Percentiles rank a stretch among this genome's conserved stretches.
Evolutionary conservation across 2,888 invertebrate genomes (phyloP).

Genomic region (Apodemia duryi): DNA sequence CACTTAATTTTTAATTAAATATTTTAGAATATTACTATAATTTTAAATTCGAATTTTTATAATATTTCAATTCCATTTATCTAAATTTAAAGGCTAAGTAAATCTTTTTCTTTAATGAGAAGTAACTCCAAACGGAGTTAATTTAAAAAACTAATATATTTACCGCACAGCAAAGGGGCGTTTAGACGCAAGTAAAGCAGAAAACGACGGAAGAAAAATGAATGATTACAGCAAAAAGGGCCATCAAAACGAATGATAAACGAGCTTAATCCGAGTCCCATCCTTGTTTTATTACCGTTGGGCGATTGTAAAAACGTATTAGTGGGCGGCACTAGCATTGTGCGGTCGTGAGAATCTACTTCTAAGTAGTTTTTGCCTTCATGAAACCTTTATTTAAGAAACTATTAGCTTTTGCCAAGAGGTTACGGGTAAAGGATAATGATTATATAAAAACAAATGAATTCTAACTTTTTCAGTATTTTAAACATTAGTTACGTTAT

Average conservation of each 20-base stretch:
- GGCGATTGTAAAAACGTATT: conserved; percentile 78
- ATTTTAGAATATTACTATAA: too few relatives aligned
- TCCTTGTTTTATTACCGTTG: conserved; percentile 75
- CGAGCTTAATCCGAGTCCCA: conserved; percentile 74
- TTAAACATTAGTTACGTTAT: too few relatives aligned
- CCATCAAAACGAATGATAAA: conserved; percentile 79
- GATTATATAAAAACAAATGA: conserved; percentile 1
- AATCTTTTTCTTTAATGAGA: conserved; percentile 20
- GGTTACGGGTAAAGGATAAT: neutral
- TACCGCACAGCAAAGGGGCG: conserved; percentile 57
- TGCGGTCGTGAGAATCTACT: conserved; percentile 8
- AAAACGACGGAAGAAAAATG: conserved; percentile 77
- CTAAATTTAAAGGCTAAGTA: neutral
- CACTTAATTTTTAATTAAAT: too few relatives aligned
- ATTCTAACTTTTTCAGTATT: neutral
- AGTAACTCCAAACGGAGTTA: conserved; percentile 27
- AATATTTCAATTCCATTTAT: neutral
- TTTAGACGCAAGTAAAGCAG: conserved; percentile 72
- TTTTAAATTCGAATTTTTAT: too few relatives aligned
- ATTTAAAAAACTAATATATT: conserved; percentile 38
- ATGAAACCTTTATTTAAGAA: conserved; percentile 45
- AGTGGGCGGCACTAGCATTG: conserved; percentile 50
- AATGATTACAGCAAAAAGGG: conserved; percentile 78
- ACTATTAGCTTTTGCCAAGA: conserved; percentile 40
- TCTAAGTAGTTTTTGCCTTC: conserved; percentile 11